phyloP scores from a whole-genome alignment of 2,888 invertebrate species.

The Protophormia terraenovae region DNA sequence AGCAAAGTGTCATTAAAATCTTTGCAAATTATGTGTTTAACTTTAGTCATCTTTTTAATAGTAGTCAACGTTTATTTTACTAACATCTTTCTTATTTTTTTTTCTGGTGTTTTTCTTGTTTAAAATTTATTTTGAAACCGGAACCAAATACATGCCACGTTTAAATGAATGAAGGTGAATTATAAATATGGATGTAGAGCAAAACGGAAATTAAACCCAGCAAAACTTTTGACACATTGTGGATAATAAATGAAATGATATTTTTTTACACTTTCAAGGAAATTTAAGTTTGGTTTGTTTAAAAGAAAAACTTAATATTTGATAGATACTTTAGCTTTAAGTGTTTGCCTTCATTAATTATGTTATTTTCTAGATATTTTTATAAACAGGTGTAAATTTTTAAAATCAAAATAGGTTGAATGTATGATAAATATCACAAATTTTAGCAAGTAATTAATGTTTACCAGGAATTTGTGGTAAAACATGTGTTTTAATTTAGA shows the following conservation, averaged over 20 bases:
- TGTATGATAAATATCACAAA: background rate
- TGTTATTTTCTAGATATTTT: background rate
- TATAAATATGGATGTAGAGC: background rate
- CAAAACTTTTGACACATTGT: background rate
- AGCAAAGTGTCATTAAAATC: constrained; percentile 26
- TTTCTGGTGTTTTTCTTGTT: background rate
- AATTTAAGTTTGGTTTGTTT: background rate
- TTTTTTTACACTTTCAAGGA: background rate
- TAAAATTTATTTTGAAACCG: constrained; percentile 3
- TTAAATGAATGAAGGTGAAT: background rate
- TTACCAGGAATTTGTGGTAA: background rate
- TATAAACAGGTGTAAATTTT: background rate
- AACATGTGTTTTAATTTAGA: too few relatives aligned
- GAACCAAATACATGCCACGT: constrained; percentile 1
- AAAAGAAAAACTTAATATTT: background rate
- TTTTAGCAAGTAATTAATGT: background rate
- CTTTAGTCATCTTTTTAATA: constrained; percentile 12
- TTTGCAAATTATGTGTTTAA: constrained; percentile 34
- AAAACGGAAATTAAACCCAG: constrained; percentile 29
- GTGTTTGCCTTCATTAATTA: background rate
- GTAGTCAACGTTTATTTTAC: background rate
- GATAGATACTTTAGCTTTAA: background rate
- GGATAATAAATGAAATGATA: background rate
- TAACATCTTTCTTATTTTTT: too few relatives aligned
- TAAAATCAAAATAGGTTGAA: background rate